Evolutionary conservation across 2,888 invertebrate species (phyloP), one percentile per base, ranked within the genome.

Genomic region (Leucophora obtusa): DNA sequence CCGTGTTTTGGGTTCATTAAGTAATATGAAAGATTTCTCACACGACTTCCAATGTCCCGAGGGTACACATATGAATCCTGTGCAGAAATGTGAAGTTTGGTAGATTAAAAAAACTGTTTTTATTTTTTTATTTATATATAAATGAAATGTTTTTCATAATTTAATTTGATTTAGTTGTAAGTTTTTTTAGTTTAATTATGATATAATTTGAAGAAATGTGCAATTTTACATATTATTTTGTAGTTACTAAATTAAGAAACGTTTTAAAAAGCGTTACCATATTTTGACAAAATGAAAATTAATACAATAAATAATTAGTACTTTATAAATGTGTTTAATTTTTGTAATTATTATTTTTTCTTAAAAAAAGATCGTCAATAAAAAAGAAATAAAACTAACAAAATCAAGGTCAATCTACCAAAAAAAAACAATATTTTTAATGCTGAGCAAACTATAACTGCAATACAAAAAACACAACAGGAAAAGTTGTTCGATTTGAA

Each of bases 21-120:
- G 97, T 78, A 99, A 99, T 91, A 97, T 97, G 88, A 92, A 93
- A 87, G 98, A 98, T 88, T 98, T 97, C 90, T 93, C 98, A 14
- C 91, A 92, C 78, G 98, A 97, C 86, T 98, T 95, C 91, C 92
- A 94, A 81, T 98, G 98, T 90, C 95, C 95, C 0, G 89, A 92
- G 15, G 96, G 96, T 24, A 94, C 96, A 0, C 94, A 93, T n/a
- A 98, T 98, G 98, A 98, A 98, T 91, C 98, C 98, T 4, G 91
- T 91, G 47, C 92, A 94, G 58, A 98, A 98, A 89, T 98, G 98
- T 91, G 95, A 94, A 91, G 96, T 97, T 84, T 97, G 97, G 97
- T 97, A 94, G 84, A 85, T 60, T 59, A 8, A 10, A 28, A 56
- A 15, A 28, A 11, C 8, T 35, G 35, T 56, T 59, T 60, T 38